A percentile compares a stretch with the other conserved stretches of the same genome.
These are phyloP conservation scores for Labroides dimidiatus DNA, from an alignment of 2,797 vertebrate genomes.

Conservation along the genomic window DNA sequence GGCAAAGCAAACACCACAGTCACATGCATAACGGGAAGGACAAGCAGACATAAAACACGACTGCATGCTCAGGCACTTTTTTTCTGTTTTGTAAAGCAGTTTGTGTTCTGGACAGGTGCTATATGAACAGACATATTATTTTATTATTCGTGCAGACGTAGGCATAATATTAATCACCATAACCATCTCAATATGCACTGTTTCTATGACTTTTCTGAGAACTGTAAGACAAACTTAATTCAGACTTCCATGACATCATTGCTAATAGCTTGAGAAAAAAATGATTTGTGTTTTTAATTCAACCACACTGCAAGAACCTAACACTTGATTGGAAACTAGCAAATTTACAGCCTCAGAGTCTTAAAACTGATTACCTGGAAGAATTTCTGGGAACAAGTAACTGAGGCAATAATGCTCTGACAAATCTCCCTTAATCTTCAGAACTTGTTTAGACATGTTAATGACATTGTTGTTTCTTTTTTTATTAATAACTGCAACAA, in stretches of 20 bases:
- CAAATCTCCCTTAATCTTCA: not conserved
- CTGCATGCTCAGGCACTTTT: not conserved
- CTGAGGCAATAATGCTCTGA: slow-evolving; percentile 1
- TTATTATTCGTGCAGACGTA: not conserved
- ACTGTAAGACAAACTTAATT: slow-evolving; percentile 15
- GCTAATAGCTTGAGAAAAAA: slow-evolving; percentile 12
- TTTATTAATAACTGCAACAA: slow-evolving; percentile 22
- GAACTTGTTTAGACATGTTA: not conserved
- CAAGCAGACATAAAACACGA: not conserved
- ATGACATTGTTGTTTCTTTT: slow-evolving; percentile 2
- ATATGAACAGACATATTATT: too few relatives aligned
- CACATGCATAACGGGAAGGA: not conserved
- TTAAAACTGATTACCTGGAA: not conserved
- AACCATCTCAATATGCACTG: not conserved
- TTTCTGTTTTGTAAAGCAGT: too few relatives aligned
- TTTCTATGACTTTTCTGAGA: slow-evolving; percentile 24
- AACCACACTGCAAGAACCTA: not conserved
- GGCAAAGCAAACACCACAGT: slow-evolving; percentile 4
- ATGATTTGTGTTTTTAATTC: slow-evolving; percentile 14
- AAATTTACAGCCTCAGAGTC: slow-evolving; percentile 14
- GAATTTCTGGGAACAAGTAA: not conserved
- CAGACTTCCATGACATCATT: slow-evolving; percentile 7
- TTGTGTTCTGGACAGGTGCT: too few relatives aligned
- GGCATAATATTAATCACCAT: not conserved
- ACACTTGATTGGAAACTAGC: slow-evolving; percentile 15